Evolutionary conservation across 2,888 invertebrate genomes (phyloP), one percentile per base, ranked within the genome.

Genomic region (Lomographa bimaculata): DNA sequence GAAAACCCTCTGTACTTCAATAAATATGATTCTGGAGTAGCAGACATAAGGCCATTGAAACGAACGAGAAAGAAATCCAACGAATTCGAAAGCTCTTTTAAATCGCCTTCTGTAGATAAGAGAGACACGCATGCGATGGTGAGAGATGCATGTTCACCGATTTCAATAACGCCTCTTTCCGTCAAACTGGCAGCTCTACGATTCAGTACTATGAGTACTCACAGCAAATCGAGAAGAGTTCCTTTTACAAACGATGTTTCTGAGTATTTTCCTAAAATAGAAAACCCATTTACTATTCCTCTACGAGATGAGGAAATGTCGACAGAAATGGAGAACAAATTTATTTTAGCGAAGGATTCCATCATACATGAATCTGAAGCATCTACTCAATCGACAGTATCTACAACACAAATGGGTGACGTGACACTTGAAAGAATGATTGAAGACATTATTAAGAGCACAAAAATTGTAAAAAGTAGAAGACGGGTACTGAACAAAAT

Each of bases 371-470:
- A 75, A 21, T 74, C 84, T 1, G 84, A 79, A 7, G 25, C 41
- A 9, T 41, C 41, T 3, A 41, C 41, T 7, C 35, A 41, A 48
- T 85, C 87, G 5, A 86, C 89, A 4, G 81, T 89, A 11, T 89
- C 90, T 0, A 90, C 89, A 7, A 87, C 90, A 2, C 83, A 89
- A 71, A 90, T 90, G 90, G 90, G 90, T 1, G 90, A 90, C 56
- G 60, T 83, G 0, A 90, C 90, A 5, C 69, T 92, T 24, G 92
- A 92, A 60, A 89, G 80, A 71, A 90, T 92, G 77, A 92, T 92
- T 23, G 91, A 92, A 60, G 92, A 91, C 42, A 91, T 92, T 35
- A 83, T 92, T 46, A 92, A 92, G 50, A 91, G 90, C 46, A 91
- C 91, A 1, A 86, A 87, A 58, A 86, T 87, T 33, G 77, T 86